Evolutionary conservation across 30 jellyfish, hydroid and myxozoan species (phyloP), one percentile per base, ranked within the genome.

Genomic region (Pelagia noctiluca): DNA sequence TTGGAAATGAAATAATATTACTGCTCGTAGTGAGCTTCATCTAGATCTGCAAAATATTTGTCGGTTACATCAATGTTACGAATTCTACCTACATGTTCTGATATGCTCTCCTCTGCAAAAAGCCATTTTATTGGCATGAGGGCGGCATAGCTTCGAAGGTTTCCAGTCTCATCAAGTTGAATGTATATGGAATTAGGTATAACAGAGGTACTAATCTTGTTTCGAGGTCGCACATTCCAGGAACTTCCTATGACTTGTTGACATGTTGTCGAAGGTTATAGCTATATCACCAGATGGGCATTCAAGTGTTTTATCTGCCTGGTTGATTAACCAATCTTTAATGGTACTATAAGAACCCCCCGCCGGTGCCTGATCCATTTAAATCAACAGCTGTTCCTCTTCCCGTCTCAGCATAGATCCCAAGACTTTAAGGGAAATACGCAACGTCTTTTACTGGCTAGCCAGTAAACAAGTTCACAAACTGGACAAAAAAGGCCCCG

Each of bases 1-100:
- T 57, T 19, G 72, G 34, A 21, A 19, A 57, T 19, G 23, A 57
- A 19, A 19, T 57, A 19, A 4, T 19, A 21, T 25, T 5, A 8
- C 72, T 42, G 57, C 57, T 42, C 57, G 16, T 42, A 42, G 57
- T 42, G 57, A 42, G 57, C 72, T 57, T 28, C 23, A 5, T 57
- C 72, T 57, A 19, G 21, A 28, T 21, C 72, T 5, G 21, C 34
- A 57, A 57, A 57, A 19, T 19, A 57, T 28, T 19, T 21, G 21
- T 21, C 23, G 72, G 29, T 4, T 5, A 25, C 72, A 5, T 28
- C 34, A 57, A 21, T 19, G 8, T 57, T 57, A 4, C 8, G 34
- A 57, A 21, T 21, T 5, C 21, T 57, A 5, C 21, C 22, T 5
- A 28, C 29, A 57, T 57, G 10, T 28, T 19, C 72, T 25, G 16